Conservation (phyloP, 2,888 invertebrate species). For the Eutolmus rufibarbis region DNA sequence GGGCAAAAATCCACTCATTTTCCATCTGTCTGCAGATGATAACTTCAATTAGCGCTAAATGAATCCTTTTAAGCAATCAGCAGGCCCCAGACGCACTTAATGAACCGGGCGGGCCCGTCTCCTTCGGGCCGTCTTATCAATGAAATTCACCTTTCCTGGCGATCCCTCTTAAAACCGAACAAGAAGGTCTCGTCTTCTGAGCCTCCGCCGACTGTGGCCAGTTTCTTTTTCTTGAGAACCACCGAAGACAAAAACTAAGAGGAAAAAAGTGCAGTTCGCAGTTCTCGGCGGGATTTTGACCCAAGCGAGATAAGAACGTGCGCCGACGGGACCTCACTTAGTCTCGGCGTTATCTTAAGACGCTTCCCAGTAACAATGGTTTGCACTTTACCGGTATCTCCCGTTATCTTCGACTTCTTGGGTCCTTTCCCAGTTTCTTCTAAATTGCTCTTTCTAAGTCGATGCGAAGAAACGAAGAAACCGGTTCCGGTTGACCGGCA, state of each 20-base stretch:
- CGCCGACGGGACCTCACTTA: not conserved
- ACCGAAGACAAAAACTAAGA: not conserved
- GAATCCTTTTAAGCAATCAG: conserved; percentile 39
- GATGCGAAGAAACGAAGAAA: not conserved
- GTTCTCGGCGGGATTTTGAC: not conserved
- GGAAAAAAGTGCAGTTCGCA: not conserved
- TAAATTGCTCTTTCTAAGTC: not conserved
- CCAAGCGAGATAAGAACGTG: not conserved
- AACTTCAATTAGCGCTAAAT: conserved; percentile 35
- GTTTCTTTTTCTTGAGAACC: not conserved
- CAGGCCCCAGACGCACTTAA: not conserved
- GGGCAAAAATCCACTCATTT: not conserved
- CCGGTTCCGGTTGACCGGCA: not conserved
- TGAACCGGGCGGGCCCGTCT: not conserved
- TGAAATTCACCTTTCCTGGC: conserved; percentile 11
- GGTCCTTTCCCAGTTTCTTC: not conserved
- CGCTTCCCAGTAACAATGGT: conserved; percentile 13
- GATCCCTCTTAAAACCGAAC: not conserved
- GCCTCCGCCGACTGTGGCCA: not conserved
- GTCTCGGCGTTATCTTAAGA: not conserved
- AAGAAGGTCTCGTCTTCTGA: not conserved
- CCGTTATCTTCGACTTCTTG: not conserved
- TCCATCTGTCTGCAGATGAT: conserved; percentile 1
- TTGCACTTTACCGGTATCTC: conserved; percentile 34
- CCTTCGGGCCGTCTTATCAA: not conserved